These are phyloP conservation scores for Argynnis bischoffii DNA, from an alignment of 2,888 invertebrate genomes.

Conservation along the genomic window DNA sequence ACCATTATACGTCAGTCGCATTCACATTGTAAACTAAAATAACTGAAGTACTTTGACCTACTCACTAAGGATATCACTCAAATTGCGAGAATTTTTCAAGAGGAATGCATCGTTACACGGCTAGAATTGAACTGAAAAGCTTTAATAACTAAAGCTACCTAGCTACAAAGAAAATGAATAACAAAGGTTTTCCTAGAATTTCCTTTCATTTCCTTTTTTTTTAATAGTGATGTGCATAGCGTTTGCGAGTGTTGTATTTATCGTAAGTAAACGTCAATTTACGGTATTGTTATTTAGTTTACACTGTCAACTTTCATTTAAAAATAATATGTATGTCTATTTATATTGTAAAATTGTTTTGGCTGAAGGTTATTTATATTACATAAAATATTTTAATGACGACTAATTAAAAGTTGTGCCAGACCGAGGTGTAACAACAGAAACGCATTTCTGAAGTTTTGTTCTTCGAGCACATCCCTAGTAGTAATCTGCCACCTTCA, in stretches of 20 bases:
- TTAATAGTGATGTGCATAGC: conserved; percentile 29
- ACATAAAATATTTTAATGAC: background rate
- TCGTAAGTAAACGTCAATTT: conserved; percentile 21
- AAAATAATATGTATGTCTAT: no score
- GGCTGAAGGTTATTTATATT: no score
- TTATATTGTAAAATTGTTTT: no score
- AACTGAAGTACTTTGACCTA: conserved; percentile 28
- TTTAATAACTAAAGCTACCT: conserved; percentile 31
- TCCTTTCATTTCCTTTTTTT: conserved; percentile 37
- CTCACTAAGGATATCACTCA: conserved; percentile 31
- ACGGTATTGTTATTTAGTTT: background rate
- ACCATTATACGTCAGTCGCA: conserved; percentile 59
- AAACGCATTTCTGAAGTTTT: background rate
- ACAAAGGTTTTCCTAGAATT: conserved; percentile 44
- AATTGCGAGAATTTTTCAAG: conserved; percentile 24
- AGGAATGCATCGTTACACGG: conserved; percentile 28
- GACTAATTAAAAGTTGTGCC: background rate
- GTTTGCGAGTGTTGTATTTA: conserved; percentile 10
- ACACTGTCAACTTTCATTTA: no score
- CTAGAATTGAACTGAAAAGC: conserved; percentile 24
- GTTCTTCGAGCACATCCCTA: conserved; percentile 34
- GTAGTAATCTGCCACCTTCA: conserved; percentile 33
- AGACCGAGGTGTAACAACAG: background rate
- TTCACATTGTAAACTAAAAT: conserved; percentile 59
- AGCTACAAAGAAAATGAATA: conserved; percentile 42